Evolutionary conservation across 2,797 vertebrate species (phyloP).

Genomic region (Spinus pinus): DNA sequence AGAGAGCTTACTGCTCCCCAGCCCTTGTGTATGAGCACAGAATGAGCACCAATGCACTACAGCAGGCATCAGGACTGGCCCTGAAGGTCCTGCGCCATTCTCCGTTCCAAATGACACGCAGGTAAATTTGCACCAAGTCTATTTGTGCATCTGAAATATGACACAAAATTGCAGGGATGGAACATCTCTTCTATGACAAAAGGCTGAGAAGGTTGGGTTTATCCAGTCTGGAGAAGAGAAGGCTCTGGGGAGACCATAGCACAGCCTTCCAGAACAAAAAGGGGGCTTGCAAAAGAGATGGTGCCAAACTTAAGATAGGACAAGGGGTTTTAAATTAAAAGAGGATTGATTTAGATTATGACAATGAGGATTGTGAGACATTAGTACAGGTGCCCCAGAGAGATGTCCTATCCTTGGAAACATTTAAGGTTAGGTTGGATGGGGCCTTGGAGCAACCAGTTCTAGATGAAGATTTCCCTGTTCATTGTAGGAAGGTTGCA

Average conservation of each 20-base stretch:
- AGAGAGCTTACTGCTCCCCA: neutral
- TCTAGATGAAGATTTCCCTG: neutral
- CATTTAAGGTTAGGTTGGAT: neutral
- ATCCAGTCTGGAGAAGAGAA: neutral
- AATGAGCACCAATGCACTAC: neutral
- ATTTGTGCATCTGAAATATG: neutral
- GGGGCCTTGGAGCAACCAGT: neutral
- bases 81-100: neutral
- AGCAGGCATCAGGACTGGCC: neutral
- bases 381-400: neutral
- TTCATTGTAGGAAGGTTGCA: neutral
- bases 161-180: neutral
- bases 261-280: neutral
- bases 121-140: neutral
- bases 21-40: neutral
- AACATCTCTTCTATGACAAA: neutral
- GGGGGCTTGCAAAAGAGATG: neutral
- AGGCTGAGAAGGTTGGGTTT: neutral
- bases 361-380: neutral
- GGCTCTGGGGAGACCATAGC: neutral
- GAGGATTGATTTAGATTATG: neutral
- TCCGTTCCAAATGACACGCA: accelerated
- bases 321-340: neutral
- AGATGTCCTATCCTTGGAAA: neutral
- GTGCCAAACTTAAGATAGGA: neutral